Conservation (phyloP, 2,113 vertebrate species). For the Otocyon megalotis region DNA sequence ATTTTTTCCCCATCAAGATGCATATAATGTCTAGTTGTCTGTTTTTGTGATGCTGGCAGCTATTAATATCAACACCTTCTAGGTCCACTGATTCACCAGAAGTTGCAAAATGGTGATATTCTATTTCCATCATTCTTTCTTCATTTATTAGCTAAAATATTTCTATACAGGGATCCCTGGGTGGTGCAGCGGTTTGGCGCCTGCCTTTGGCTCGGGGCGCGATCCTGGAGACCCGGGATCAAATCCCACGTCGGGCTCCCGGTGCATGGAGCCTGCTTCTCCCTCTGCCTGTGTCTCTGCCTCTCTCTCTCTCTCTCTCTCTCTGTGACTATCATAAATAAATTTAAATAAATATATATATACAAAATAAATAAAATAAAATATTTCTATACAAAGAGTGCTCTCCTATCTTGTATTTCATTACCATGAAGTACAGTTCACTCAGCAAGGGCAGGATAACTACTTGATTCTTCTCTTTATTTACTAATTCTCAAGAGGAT, state of each 20-base stretch:
- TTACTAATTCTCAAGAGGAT: conserved; percentile 54
- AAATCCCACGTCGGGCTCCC: too few species aligned
- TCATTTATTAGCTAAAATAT: conserved; percentile 30
- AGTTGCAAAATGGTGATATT: conserved; percentile 34
- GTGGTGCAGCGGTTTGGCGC: too few species aligned
- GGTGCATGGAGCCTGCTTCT: too few species aligned
- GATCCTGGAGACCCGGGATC: too few species aligned
- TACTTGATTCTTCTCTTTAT: conserved; percentile 31
- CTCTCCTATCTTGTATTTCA: not conserved
- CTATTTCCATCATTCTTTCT: not conserved
- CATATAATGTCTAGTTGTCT: not conserved
- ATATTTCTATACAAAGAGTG: conserved; percentile 30
- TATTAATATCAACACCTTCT: not conserved
- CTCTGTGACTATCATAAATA: too few species aligned
- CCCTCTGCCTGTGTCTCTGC: too few species aligned
- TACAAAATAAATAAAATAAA: too few species aligned
- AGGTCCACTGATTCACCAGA: not conserved
- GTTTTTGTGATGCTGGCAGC: not conserved
- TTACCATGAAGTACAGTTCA: conserved; percentile 29
- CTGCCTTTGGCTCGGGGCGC: too few species aligned
- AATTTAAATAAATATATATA: too few species aligned
- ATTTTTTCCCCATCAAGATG: not conserved
- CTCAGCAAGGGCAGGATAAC: conserved; percentile 9
- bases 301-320: too few species aligned
- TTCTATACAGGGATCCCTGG: too few species aligned